Evolutionary conservation across 2,797 vertebrate genomes (phyloP).

Genomic region (Spheniscus humboldti): DNA sequence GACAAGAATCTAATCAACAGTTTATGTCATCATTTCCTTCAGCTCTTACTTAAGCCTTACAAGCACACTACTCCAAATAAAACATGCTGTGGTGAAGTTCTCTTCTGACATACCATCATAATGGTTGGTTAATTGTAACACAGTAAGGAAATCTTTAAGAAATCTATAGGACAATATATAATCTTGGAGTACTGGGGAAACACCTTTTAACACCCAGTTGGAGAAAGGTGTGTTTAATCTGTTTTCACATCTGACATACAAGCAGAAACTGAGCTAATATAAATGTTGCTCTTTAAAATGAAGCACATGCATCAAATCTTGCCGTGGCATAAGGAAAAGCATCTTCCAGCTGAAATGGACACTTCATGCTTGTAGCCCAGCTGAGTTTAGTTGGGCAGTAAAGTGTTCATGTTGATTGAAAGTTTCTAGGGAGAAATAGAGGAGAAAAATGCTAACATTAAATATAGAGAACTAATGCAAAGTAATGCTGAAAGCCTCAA

Average conservation of each 20-base stretch:
- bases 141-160: background rate
- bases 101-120: background rate
- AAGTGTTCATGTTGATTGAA: background rate
- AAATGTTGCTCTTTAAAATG: background rate
- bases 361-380: background rate
- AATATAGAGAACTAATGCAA: background rate
- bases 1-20: background rate
- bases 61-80: background rate
- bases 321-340: background rate
- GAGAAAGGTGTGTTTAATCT: background rate
- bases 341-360: background rate
- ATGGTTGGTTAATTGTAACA: background rate
- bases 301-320: background rate
- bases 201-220: background rate
- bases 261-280: background rate
- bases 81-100: background rate
- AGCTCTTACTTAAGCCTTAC: background rate
- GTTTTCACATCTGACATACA: background rate
- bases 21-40: constrained; percentile 11
- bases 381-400: background rate
- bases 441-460: background rate
- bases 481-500: background rate
- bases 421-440: background rate
- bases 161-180: background rate
- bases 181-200: background rate